A percentile compares a stretch with the other conserved stretches of the same genome.
Conservation (phyloP, 2,888 invertebrate genomes). For the Pasiphila rectangulata region DNA sequence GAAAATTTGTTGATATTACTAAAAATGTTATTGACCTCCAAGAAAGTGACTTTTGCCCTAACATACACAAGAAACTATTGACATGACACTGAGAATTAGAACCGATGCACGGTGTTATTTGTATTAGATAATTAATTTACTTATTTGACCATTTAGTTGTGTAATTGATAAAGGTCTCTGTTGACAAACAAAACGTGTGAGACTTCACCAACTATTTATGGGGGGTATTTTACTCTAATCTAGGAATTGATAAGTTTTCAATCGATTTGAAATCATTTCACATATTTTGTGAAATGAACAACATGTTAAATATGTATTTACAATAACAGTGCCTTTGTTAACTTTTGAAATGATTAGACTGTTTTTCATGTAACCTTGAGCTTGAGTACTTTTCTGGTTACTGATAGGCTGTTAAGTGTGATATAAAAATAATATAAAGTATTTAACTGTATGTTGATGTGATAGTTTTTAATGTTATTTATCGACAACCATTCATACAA, state of each 20-base stretch:
- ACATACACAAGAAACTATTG: background rate
- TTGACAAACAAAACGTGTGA: background rate
- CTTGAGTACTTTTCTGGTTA: slow-evolving; percentile 14
- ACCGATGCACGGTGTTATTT: background rate
- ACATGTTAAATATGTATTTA: background rate
- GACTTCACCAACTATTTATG: background rate
- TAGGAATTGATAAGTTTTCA: background rate
- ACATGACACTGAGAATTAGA: background rate
- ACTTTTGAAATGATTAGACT: slow-evolving; percentile 15
- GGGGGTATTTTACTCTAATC: background rate
- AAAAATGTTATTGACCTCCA: no score
- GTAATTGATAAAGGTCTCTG: background rate
- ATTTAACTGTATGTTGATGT: slow-evolving; percentile 26
- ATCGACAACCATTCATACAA: slow-evolving; percentile 19
- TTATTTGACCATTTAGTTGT: background rate
- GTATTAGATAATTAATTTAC: background rate
- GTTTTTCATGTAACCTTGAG: slow-evolving; percentile 19
- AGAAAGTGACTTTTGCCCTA: no score
- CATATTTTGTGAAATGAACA: no score
- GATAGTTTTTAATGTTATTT: slow-evolving; percentile 28
- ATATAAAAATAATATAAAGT: slow-evolving; percentile 22
- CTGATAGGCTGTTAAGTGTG: slow-evolving; percentile 20
- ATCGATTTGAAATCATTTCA: background rate
- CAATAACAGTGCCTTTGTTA: slow-evolving; percentile 15
- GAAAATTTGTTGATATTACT: no score